These are phyloP conservation scores for Nycticebus coucang DNA, from an alignment of 2,113 vertebrate genomes.

Conservation along the genomic window DNA sequence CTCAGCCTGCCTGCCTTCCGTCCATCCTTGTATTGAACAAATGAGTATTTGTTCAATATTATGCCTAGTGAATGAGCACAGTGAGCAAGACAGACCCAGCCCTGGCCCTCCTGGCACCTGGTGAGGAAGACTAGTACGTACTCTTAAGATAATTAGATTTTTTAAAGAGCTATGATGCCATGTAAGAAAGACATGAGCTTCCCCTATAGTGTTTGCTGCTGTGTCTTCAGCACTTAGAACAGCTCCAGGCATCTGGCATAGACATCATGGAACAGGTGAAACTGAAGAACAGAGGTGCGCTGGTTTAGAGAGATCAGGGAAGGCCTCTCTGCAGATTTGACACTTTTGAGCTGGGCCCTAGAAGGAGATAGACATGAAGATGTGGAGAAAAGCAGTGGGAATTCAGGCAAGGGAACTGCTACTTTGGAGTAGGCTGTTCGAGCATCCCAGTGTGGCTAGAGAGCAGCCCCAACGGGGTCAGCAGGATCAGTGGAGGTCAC, in stretches of 20 bases:
- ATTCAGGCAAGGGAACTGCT: not conserved
- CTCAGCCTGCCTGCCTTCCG: not conserved
- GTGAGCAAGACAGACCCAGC: not conserved
- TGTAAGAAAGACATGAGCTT: not conserved
- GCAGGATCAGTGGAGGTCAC: accelerated
- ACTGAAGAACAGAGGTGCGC: not conserved
- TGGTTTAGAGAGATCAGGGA: not conserved
- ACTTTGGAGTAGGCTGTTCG: too few relatives aligned
- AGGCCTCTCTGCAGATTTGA: not conserved
- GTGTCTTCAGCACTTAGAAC: not conserved
- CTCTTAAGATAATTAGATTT: not conserved
- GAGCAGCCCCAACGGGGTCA: not conserved
- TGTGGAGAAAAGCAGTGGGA: not conserved
- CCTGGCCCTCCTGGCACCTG: not conserved
- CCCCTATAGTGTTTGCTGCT: not conserved
- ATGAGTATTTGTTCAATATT: not conserved
- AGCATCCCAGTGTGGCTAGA: not conserved
- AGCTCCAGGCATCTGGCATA: not conserved
- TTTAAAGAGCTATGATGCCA: not conserved
- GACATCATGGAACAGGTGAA: not conserved
- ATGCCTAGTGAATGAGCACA: not conserved
- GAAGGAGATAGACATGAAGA: not conserved
- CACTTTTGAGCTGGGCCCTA: not conserved
- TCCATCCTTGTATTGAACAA: not conserved
- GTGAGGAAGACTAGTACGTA: not conserved